A percentile compares a stretch with the other conserved stretches of the same genome.
phyloP scores from a whole-genome alignment of 2,797 vertebrate genomes.

The Propithecus perrieri region DNA sequence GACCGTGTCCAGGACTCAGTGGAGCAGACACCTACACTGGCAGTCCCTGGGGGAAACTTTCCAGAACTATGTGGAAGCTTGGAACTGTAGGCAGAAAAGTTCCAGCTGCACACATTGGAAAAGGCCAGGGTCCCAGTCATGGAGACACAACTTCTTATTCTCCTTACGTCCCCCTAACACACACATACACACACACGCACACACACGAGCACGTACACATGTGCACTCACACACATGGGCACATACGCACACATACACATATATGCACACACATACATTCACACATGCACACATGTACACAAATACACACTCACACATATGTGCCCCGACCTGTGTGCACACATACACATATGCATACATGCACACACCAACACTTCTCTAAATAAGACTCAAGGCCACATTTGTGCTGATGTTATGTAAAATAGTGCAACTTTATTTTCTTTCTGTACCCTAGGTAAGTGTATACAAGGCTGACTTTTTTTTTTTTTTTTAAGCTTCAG shows the following conservation, averaged over 20 bases:
- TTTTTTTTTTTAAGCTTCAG: background rate
- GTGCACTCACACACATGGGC: too few relatives aligned
- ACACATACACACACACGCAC: too few relatives aligned
- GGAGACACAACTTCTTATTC: background rate
- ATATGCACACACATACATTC: background rate
- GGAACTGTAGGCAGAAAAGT: background rate
- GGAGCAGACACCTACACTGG: background rate
- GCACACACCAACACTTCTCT: background rate
- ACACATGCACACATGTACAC: background rate
- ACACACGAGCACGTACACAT: too few relatives aligned
- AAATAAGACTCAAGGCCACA: background rate
- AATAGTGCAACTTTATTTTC: slow-evolving; percentile 14
- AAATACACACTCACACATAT: background rate
- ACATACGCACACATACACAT: background rate
- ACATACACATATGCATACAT: background rate
- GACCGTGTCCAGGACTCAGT: rapidly evolving
- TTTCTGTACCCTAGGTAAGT: background rate
- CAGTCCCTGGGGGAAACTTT: background rate
- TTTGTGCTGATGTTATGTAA: background rate
- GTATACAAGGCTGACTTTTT: background rate
- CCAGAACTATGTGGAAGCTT: background rate
- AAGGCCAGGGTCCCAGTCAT: background rate
- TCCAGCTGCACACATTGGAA: background rate
- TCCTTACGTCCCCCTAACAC: background rate
- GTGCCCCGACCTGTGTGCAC: background rate